These are phyloP conservation scores for Hanleya hanleyi DNA, from an alignment of 2,888 invertebrate species.

Conservation along the genomic window DNA sequence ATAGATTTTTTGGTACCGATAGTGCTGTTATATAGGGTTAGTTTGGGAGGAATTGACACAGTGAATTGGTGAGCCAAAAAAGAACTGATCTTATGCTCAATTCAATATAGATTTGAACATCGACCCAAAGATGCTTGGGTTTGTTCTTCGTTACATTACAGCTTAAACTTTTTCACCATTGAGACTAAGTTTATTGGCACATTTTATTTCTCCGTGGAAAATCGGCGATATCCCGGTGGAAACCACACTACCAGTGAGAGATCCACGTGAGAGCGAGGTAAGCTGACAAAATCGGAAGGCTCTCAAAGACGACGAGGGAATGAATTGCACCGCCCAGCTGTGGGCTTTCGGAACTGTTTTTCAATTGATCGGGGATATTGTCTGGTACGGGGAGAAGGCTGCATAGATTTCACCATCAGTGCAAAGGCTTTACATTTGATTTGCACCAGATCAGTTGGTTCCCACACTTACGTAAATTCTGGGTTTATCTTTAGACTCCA, in stretches of 20 bases:
- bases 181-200: neutral
- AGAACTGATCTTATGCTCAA: too few relatives aligned
- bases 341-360: neutral
- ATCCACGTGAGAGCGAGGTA: neutral
- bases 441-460: neutral
- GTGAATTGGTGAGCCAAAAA: too few relatives aligned
- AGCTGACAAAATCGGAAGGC: neutral
- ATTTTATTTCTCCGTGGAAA: neutral
- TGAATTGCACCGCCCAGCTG: neutral
- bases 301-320: neutral
- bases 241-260: neutral
- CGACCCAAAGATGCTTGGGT: too few relatives aligned
- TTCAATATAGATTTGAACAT: too few relatives aligned
- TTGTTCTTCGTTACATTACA: neutral
- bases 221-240: neutral
- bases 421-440: neutral
- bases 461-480: conserved; percentile 10
- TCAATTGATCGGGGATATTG: conserved; percentile 4
- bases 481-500: neutral
- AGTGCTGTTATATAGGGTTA: too few relatives aligned
- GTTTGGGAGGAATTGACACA: too few relatives aligned
- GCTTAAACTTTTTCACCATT: neutral
- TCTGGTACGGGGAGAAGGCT: neutral
- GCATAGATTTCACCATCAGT: neutral
- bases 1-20: too few relatives aligned